Percentiles rank a stretch among this genome's conserved stretches.
Evolutionary conservation across 2,113 vertebrate species (phyloP).

Genomic region (Gambusia affinis): DNA sequence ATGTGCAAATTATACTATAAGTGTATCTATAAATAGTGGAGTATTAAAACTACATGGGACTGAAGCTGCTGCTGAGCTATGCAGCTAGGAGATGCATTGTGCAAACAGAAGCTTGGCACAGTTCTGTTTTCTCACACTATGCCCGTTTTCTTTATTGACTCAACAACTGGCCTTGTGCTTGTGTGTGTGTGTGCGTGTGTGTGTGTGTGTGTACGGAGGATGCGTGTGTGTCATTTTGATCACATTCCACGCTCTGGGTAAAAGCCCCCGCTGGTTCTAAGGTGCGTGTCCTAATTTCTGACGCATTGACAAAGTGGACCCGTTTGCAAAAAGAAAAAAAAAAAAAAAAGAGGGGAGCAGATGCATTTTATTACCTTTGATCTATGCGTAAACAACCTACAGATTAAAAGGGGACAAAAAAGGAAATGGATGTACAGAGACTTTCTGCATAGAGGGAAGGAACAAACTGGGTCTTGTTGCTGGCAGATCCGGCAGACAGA

Average conservation of each 20-base stretch:
- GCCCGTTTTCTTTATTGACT: slow-evolving; percentile 70
- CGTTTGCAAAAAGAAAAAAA: slow-evolving; percentile 48
- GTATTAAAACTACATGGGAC: slow-evolving; percentile 26
- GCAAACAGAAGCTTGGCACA: slow-evolving; percentile 72
- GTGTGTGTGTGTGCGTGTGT: slow-evolving; percentile 1
- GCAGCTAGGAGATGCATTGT: slow-evolving; percentile 53
- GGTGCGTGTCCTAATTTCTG: slow-evolving; percentile 61
- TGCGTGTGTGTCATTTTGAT: slow-evolving; percentile 50
- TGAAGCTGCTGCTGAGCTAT: slow-evolving; percentile 38
- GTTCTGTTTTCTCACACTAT: slow-evolving; percentile 50
- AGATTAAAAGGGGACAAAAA: slow-evolving; percentile 13
- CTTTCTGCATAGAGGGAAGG: slow-evolving; percentile 16
- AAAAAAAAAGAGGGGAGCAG: slow-evolving; percentile 20
- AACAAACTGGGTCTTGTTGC: slow-evolving; percentile 20
- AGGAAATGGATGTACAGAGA: background rate
- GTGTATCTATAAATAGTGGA: slow-evolving; percentile 27
- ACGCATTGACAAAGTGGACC: slow-evolving; percentile 53
- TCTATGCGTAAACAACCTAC: slow-evolving; percentile 55
- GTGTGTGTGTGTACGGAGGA: slow-evolving; percentile 11
- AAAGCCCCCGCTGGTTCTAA: slow-evolving; percentile 51
- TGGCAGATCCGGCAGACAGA: slow-evolving; percentile 30
- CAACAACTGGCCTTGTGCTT: slow-evolving; percentile 60
- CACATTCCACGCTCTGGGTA: slow-evolving; percentile 54
- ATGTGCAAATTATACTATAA: slow-evolving; percentile 15
- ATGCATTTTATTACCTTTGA: slow-evolving; percentile 58